Evolutionary conservation across 2,113 vertebrate genomes (phyloP), one percentile per base, ranked within the genome.

Genomic region (Hyperoodon ampullatus): DNA sequence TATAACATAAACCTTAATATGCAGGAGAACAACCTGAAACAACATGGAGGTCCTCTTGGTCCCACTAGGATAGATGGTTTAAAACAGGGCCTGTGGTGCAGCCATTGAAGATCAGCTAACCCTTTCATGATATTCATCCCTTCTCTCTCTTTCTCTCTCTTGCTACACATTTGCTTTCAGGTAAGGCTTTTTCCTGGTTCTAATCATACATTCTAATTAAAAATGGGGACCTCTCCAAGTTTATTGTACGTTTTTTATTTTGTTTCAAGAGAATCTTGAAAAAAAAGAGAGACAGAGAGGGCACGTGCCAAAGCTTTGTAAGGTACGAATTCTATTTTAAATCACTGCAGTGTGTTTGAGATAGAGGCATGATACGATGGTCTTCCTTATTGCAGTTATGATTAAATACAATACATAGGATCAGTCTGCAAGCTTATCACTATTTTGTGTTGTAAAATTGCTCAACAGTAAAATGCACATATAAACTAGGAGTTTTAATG

Each of bases 391-490:
- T 98, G 97, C 94, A 44, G 92, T 97, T 98, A 98, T 98, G 97
- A 98, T 98, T 98, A 98, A 97, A 96, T 96, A 97, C 97, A 98
- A 98, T 92, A 96, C 98, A 96, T 58, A 97, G 77, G 97, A 97
- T 97, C 96, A 97, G 78, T 94, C 97, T 98, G 93, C 96, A 98
- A 98, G 97, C 98, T 98, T 98, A 97, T 97, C 93, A 89, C 97
- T 98, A 92, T 98, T 97, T 95, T 97, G 91, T 98, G 98, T 97
- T 96, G 93, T 97, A 97, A 96, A 98, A 97, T 97, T 97, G 97
- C 92, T 94, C 97, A 98, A 98, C 97, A 98, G 97, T 98, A 97
- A 98, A 98, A 98, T 97, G 96, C 96, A 98, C 98, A 98, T 97
- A 97, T 93, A 98, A 97, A 97, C 96, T 97, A 98, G 97, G 86